Conservation (phyloP, 2,113 vertebrate species). For the Azemiops feae region DNA sequence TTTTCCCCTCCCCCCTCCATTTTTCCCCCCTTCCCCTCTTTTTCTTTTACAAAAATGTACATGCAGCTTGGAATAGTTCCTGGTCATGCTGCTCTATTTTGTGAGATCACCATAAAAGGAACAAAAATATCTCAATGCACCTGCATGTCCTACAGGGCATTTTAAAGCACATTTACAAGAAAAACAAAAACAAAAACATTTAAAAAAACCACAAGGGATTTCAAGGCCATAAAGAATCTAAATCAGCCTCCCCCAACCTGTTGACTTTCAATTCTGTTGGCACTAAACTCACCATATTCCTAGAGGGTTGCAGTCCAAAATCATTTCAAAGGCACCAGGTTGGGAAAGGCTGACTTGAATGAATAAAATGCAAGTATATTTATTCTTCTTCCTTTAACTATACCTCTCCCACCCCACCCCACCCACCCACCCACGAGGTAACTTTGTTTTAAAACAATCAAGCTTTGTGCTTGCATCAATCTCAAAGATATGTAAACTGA, state of each 20-base stretch:
- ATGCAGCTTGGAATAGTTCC: constrained; percentile 94
- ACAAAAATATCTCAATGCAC: constrained; percentile 70
- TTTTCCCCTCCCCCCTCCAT: constrained; percentile 76
- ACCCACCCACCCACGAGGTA: constrained; percentile 73
- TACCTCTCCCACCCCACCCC: constrained; percentile 70
- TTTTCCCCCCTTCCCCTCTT: constrained; percentile 60
- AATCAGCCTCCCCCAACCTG: neutral
- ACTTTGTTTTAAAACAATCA: constrained; percentile 87
- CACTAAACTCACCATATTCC: neutral
- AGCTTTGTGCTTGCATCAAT: constrained; percentile 92
- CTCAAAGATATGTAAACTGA: constrained; percentile 85
- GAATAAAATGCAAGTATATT: constrained; percentile 70
- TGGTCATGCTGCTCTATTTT: constrained; percentile 90
- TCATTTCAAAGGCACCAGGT: neutral
- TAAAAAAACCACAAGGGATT: constrained; percentile 79
- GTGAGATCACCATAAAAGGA: constrained; percentile 78
- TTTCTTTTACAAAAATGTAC: constrained; percentile 87
- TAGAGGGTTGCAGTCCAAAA: neutral
- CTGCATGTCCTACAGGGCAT: constrained; percentile 72
- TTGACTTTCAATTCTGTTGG: neutral
- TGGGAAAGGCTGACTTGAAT: constrained; percentile 20
- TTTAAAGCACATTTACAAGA: constrained; percentile 76
- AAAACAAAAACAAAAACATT: constrained; percentile 67
- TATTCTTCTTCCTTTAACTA: constrained; percentile 49
- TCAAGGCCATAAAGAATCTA: constrained; percentile 73